Evolutionary conservation across 2,888 invertebrate species (phyloP).

Genomic region (Macroteleia sp.): DNA sequence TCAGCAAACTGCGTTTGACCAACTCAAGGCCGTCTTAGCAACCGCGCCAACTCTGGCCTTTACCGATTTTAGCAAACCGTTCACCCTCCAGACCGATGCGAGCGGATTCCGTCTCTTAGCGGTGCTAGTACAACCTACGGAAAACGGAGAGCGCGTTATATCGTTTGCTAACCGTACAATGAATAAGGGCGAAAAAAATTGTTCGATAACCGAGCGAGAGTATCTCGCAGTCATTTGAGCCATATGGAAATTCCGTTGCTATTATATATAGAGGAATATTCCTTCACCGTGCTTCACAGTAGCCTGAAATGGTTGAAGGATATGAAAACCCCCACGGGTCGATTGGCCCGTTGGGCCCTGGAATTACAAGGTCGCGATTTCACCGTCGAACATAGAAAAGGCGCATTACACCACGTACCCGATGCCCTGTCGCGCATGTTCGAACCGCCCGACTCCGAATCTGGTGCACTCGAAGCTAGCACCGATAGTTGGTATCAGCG

Average conservation of each 20-base stretch:
- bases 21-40: not conserved
- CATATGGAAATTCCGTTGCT: not conserved
- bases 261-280: not conserved
- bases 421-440: constrained; percentile 26
- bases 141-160: not conserved
- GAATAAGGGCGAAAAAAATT: not conserved
- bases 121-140: too few species aligned
- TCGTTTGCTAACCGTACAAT: not conserved
- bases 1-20: too few species aligned
- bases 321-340: not conserved
- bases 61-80: not conserved
- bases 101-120: not conserved
- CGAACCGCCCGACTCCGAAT: not conserved
- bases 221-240: not conserved
- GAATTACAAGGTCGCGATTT: not conserved
- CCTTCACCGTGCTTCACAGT: constrained; percentile 30
- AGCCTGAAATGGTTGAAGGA: constrained; percentile 66
- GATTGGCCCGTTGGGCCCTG: constrained; percentile 3
- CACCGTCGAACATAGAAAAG: not conserved
- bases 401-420: constrained; percentile 13
- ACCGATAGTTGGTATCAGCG: too few species aligned
- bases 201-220: not conserved
- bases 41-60: not conserved
- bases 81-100: not conserved
- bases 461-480: too few species aligned